Base-by-base conservation (phyloP, 1,140 invertebrate species). In the Battus philenor region DNA sequence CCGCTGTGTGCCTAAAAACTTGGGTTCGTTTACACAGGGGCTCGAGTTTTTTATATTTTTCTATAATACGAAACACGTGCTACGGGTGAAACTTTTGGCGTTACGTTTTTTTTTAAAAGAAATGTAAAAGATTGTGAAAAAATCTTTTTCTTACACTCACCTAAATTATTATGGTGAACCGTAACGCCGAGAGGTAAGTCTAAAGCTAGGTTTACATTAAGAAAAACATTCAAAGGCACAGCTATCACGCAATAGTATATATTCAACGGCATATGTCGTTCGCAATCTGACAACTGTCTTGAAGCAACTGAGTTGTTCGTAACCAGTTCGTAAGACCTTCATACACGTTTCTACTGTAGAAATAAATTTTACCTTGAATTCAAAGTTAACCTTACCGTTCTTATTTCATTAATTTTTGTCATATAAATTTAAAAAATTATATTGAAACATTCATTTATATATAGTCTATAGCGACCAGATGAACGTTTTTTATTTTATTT, bases 321-420 rank as follows among this genome's bases (percentile, higher is more conserved):
- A 72, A 76, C 67, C 68, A 62, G 67, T 72, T 72, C 50, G 26
- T 15, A 36, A 72, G 64, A 70, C 64, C 68, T 70, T 69, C 61
- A 54, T 68, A 64, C 50, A 56, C 48, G 54, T 54, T 63, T 50
- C 48, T 49, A 56, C 43, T 52, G 61, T 61, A 55, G 56, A 52
- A 70, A 59, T 64, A 41, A 38, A 44, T 64, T 59, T 58, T 54
- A 47, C 53, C 47, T 50, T 41, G 38, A 41, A 41, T 10, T 20
- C 38, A 27, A 13, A 41, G 29, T 41, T 27, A 41, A 41, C 22
- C 24, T n/a, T n/a, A n/a, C n/a, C n/a, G n/a, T n/a, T n/a, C n/a
- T n/a, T n/a, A n/a, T n/a, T n/a, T n/a, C n/a, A n/a, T n/a, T n/a
- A n/a, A n/a, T n/a, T n/a, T n/a, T n/a, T n/a, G n/a, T n/a, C n/a